These are phyloP conservation scores for Pituophis catenifer DNA, from an alignment of 2,113 vertebrate genomes.

Conservation along the genomic window DNA sequence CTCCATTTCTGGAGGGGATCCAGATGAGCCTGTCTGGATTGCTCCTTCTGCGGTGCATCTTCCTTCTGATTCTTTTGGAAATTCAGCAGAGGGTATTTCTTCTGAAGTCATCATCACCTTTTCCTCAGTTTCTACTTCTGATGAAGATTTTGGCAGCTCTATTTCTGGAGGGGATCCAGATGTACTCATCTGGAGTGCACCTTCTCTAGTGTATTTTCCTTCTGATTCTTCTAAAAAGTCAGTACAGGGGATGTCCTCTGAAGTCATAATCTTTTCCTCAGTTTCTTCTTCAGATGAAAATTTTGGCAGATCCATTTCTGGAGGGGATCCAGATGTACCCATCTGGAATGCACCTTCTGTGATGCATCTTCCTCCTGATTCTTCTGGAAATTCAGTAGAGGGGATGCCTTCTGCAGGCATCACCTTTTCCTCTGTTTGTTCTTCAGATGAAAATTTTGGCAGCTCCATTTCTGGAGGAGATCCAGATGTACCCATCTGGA, in stretches of 20 bases:
- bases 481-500: not conserved
- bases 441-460: not conserved
- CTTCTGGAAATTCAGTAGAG: not conserved
- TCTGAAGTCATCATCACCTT: not conserved
- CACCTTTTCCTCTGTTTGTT: not conserved
- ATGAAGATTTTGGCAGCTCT: not conserved
- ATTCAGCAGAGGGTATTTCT: not conserved
- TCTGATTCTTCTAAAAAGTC: not conserved
- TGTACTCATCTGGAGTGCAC: not conserved
- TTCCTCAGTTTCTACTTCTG: not conserved
- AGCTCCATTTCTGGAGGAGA: not conserved
- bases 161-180: not conserved
- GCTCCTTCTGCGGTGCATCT: not conserved
- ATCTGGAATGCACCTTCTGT: not conserved
- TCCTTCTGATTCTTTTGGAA: constrained; percentile 26
- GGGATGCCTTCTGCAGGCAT: not conserved
- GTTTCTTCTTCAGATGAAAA: not conserved
- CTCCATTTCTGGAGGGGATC: not conserved
- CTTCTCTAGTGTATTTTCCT: not conserved
- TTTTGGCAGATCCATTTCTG: not conserved
- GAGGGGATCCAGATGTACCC: not conserved
- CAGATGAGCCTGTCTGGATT: not conserved
- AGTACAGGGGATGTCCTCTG: not conserved
- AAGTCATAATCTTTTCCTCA: not conserved
- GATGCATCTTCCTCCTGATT: not conserved